phyloP scores from a whole-genome alignment of 2,888 invertebrate genomes.

The Thymelicus acteon region DNA sequence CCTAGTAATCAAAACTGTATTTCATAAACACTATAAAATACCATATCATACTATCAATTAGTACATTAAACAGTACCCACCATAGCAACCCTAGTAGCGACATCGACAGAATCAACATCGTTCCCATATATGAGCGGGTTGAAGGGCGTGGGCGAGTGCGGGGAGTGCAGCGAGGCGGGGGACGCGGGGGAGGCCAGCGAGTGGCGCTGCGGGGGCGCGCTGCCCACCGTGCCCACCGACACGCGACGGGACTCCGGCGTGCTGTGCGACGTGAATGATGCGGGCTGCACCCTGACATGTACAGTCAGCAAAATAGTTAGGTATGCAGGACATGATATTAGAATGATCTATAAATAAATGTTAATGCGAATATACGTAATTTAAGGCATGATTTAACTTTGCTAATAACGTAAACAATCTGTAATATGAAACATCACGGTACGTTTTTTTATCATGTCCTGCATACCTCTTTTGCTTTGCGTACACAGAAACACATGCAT shows the following conservation, averaged over 20 bases:
- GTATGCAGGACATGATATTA: too few species aligned
- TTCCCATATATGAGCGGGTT: conserved; percentile 97
- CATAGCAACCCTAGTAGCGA: conserved; percentile 99
- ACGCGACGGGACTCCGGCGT: conserved; percentile 75
- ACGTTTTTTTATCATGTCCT: too few species aligned
- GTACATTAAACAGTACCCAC: conserved; percentile 68
- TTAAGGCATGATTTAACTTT: too few species aligned
- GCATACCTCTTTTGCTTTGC: too few species aligned
- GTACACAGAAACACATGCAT: too few species aligned
- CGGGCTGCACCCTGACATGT: conserved; percentile 64
- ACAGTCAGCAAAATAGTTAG: background rate
- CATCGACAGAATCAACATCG: conserved; percentile 99
- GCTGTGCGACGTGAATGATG: conserved; percentile 64
- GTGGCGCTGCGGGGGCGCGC: conserved; percentile 42
- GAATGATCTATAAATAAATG: too few species aligned
- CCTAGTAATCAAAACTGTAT: too few species aligned
- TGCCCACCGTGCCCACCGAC: conserved; percentile 52
- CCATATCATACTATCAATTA: too few species aligned
- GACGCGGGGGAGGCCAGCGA: conserved; percentile 59
- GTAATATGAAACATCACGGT: too few species aligned
- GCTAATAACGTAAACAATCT: too few species aligned
- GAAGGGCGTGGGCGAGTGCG: conserved; percentile 77
- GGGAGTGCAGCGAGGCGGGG: conserved; percentile 48
- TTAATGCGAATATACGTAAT: too few species aligned
- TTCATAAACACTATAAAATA: too few species aligned